Conservation (phyloP, 2,113 vertebrate genomes). For the Podarcis raffonei region DNA sequence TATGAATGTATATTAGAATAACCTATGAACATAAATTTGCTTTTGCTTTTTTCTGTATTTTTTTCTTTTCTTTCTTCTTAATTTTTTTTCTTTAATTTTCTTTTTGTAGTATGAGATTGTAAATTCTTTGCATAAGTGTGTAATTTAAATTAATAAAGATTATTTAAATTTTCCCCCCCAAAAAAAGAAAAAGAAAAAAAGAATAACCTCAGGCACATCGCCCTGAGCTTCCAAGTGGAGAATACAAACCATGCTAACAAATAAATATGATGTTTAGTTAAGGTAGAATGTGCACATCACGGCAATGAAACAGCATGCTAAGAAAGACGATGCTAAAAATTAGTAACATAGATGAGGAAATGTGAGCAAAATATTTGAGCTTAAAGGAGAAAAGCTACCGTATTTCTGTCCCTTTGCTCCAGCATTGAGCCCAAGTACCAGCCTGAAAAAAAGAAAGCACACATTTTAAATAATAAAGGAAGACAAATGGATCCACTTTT, state of each 20-base stretch:
- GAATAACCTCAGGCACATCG: not conserved
- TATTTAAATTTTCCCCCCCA: no score
- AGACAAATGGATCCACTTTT: not conserved
- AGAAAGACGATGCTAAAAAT: not conserved
- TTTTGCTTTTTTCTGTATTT: no score
- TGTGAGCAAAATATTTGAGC: not conserved
- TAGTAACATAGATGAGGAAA: not conserved
- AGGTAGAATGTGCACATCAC: not conserved
- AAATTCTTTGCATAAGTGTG: no score
- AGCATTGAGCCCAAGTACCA: not conserved
- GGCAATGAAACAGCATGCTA: no score
- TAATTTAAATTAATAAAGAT: no score
- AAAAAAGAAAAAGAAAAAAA: not conserved
- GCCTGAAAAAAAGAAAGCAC: not conserved
- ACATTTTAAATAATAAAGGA: constrained; percentile 13
- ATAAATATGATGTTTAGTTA: not conserved
- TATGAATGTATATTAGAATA: not conserved
- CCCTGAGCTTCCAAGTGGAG: not conserved
- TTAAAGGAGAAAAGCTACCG: not conserved
- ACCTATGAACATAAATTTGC: no score
- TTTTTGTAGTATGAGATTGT: no score
- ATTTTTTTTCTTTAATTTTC: no score
- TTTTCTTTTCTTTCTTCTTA: no score
- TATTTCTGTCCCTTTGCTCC: not conserved
- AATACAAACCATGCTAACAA: not conserved